Percentiles rank a stretch among this genome's conserved stretches.
Conservation (phyloP, 2,113 vertebrate species). For the Blennius ocellaris region DNA sequence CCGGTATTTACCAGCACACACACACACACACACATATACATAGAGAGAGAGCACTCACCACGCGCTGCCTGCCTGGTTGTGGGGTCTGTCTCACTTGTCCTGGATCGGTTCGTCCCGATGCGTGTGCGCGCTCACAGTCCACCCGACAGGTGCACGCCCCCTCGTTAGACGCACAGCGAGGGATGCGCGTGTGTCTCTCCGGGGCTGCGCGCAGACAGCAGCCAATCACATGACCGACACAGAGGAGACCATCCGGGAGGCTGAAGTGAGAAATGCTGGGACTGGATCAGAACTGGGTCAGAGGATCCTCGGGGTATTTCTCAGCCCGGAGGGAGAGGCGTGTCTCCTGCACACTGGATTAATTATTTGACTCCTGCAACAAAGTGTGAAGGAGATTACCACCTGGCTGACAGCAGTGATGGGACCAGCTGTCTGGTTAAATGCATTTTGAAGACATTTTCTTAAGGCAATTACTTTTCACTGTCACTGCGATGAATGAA, state of each 20-base stretch:
- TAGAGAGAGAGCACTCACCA: conserved; percentile 53
- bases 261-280: conserved; percentile 48
- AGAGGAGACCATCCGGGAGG: conserved; percentile 31
- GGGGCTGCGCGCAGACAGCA: conserved; percentile 51
- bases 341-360: conserved; percentile 22
- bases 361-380: conserved; percentile 13
- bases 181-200: conserved; percentile 57
- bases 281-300: conserved; percentile 73
- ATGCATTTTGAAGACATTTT: too few relatives aligned
- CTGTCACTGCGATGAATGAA: too few relatives aligned
- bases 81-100: conserved; percentile 44
- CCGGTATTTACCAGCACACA: conserved; percentile 8
- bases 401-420: background rate
- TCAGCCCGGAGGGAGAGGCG: conserved; percentile 11
- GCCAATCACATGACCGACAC: conserved; percentile 69
- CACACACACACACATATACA: background rate
- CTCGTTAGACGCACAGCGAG: conserved; percentile 24
- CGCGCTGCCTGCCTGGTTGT: conserved; percentile 16
- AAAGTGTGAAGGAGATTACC: conserved; percentile 6
- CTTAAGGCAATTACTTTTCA: too few relatives aligned
- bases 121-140: conserved; percentile 22
- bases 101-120: conserved; percentile 17
- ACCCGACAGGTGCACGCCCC: conserved; percentile 60
- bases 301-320: conserved; percentile 46
- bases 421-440: too few relatives aligned